These are phyloP conservation scores for Lamellibrachia satsuma DNA, from an alignment of 2,888 invertebrate species.

Conservation along the genomic window DNA sequence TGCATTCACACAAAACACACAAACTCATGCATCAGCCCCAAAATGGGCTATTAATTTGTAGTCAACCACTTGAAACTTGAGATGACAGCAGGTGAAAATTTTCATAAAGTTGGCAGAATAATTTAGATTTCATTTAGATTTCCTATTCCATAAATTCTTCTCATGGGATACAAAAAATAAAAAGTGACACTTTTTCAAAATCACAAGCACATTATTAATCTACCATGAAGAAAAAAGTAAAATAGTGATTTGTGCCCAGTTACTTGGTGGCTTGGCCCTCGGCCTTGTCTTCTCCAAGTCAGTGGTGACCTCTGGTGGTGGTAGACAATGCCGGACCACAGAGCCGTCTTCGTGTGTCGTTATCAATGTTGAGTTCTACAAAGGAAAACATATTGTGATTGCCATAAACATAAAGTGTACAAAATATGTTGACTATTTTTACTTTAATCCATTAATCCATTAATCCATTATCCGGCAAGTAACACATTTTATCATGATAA, in stretches of 20 bases:
- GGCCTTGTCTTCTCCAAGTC: not conserved
- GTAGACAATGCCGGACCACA: slow-evolving; percentile 1
- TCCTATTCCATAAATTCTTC: no score
- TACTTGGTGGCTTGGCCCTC: not conserved
- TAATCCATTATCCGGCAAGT: not conserved
- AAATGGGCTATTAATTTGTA: no score
- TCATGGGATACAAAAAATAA: not conserved
- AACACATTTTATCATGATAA: not conserved
- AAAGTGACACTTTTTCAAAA: not conserved
- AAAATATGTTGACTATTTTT: slow-evolving; percentile 19
- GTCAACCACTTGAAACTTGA: no score
- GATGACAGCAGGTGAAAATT: no score
- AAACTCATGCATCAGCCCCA: no score
- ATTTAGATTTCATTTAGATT: no score
- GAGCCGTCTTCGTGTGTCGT: not conserved
- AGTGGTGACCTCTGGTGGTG: not conserved
- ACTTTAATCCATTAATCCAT: not conserved
- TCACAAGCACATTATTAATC: not conserved
- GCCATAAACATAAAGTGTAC: not conserved
- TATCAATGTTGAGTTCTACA: not conserved
- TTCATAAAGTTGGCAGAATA: no score
- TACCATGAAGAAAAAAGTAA: not conserved
- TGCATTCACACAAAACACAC: no score
- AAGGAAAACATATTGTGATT: not conserved
- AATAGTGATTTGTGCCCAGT: not conserved